Conservation (phyloP, 2,113 vertebrate species). For the Pica pica region DNA sequence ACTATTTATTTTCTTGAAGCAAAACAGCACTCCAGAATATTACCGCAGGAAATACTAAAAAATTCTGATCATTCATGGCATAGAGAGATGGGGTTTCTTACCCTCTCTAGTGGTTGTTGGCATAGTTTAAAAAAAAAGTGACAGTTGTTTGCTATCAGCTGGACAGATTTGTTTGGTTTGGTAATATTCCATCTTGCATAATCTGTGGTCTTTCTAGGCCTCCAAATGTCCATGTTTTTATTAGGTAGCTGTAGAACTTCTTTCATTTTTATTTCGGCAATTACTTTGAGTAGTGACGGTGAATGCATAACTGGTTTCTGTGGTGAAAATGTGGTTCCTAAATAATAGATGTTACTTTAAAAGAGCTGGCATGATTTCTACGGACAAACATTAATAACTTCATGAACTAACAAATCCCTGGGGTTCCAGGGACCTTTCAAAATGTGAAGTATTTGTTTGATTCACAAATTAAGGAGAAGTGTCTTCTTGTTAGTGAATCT, state of each 20-base stretch:
- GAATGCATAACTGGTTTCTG: conserved; percentile 40
- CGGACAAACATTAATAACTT: background rate
- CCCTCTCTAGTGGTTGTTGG: background rate
- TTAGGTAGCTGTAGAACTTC: conserved; percentile 42
- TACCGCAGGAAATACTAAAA: background rate
- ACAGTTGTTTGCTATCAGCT: conserved; percentile 37
- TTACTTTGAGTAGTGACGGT: conserved; percentile 14
- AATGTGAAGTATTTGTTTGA: background rate
- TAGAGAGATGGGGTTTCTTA: background rate
- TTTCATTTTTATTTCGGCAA: conserved; percentile 35
- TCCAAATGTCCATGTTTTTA: conserved; percentile 40
- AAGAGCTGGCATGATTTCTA: background rate
- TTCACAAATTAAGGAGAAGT: background rate
- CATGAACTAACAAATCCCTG: background rate
- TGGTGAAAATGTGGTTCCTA: conserved; percentile 19
- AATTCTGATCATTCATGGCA: background rate
- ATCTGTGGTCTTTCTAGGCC: conserved; percentile 37
- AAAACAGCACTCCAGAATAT: background rate
- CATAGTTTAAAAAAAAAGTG: background rate
- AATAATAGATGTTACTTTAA: conserved; percentile 28
- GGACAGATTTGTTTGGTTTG: conserved; percentile 29
- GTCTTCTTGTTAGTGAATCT: background rate
- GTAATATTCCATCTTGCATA: conserved; percentile 38
- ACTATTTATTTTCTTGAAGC: background rate
- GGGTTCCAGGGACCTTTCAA: background rate